These are phyloP conservation scores for Melinaea marsaeus DNA, from an alignment of 2,888 invertebrate species.

Conservation along the genomic window DNA sequence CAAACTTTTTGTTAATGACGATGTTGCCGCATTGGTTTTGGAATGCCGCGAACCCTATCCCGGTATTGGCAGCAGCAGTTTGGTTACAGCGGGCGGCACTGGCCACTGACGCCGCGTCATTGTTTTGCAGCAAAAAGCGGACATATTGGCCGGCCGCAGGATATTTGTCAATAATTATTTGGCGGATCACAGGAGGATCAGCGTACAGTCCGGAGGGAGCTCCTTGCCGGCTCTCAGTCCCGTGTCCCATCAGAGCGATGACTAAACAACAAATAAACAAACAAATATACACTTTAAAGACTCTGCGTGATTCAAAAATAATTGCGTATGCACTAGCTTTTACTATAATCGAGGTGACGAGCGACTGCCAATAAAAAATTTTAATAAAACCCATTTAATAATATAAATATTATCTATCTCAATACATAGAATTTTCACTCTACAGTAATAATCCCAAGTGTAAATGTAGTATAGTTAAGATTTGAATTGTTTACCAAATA, in stretches of 20 bases:
- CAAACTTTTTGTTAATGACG: neutral
- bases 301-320: slow-evolving; percentile 16
- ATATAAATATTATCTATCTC: slow-evolving; percentile 35
- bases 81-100: slow-evolving; percentile 46
- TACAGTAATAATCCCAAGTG: slow-evolving; percentile 43
- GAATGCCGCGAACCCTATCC: slow-evolving; percentile 51
- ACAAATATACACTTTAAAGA: slow-evolving; percentile 17
- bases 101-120: slow-evolving; percentile 65
- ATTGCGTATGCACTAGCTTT: slow-evolving; percentile 22
- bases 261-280: slow-evolving; percentile 47
- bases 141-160: slow-evolving; percentile 78
- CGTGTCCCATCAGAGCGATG: slow-evolving; percentile 75
- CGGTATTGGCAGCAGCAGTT: slow-evolving; percentile 59
- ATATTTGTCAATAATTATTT: slow-evolving; percentile 80
- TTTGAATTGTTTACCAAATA: slow-evolving; percentile 54
- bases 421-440: slow-evolving; percentile 35
- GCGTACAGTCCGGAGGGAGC: slow-evolving; percentile 76
- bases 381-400: too few species aligned
- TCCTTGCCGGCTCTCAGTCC: slow-evolving; percentile 75
- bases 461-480: slow-evolving; percentile 50
- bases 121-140: slow-evolving; percentile 79
- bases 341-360: slow-evolving; percentile 23
- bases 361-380: slow-evolving; percentile 38
- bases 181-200: slow-evolving; percentile 78
- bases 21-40: slow-evolving; percentile 49